Percentiles rank a stretch among this genome's conserved stretches.
phyloP scores from a whole-genome alignment of 2,113 vertebrate genomes.

The Prunella fulvescens region DNA sequence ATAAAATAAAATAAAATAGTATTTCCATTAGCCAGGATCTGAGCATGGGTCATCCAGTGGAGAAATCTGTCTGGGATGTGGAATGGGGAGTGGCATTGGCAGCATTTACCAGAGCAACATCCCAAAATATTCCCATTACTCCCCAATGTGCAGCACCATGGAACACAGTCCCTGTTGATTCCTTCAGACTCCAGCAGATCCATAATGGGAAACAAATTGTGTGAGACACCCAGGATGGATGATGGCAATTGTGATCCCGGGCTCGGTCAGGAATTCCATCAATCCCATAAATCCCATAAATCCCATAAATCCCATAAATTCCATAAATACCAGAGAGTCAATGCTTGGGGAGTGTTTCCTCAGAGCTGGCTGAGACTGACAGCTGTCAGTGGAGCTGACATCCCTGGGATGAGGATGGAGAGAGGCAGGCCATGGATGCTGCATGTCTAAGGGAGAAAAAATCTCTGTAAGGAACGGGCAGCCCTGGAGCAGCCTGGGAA shows the following conservation, averaged over 20 bases:
- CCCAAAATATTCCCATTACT: conserved; percentile 12
- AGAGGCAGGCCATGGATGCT: not conserved
- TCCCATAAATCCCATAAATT: conserved; percentile 6
- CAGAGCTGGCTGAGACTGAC: not conserved
- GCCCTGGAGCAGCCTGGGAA: not conserved
- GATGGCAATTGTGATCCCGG: not conserved
- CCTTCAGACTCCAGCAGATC: conserved; percentile 31
- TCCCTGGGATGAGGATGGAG: not conserved
- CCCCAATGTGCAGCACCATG: not conserved
- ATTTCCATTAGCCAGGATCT: not conserved
- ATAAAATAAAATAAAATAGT: not conserved
- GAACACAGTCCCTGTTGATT: conserved; percentile 1
- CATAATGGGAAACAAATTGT: conserved; percentile 24
- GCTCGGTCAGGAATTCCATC: not conserved
- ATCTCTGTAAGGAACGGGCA: rapidly evolving
- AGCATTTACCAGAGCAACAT: not conserved
- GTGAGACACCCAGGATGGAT: not conserved
- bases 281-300: not conserved
- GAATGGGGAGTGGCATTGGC: not conserved
- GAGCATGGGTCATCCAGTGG: not conserved
- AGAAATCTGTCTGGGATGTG: not conserved
- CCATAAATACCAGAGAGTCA: not conserved
- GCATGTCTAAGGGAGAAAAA: not conserved
- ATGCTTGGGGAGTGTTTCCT: not conserved
- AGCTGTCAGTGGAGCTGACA: conserved; percentile 24